These are phyloP conservation scores for Napeogenes sylphis DNA, from an alignment of 2,888 invertebrate species.

Conservation along the genomic window DNA sequence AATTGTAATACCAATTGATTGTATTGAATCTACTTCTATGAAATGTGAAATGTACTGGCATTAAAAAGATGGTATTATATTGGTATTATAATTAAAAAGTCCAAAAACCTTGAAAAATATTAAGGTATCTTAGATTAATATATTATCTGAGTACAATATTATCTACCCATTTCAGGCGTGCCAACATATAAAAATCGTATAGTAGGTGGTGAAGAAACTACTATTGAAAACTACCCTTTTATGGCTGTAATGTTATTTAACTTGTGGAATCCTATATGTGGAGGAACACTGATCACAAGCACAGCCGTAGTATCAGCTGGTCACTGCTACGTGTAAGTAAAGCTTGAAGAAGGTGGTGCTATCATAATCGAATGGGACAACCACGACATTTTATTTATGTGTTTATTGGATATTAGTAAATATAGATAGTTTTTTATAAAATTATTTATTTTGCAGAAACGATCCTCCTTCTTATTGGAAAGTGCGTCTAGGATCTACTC, in stretches of 20 bases:
- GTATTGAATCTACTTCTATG: no score
- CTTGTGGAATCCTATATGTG: neutral
- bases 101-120: no score
- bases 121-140: no score
- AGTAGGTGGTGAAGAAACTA: neutral
- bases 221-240: neutral
- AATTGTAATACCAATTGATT: no score
- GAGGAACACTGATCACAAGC: slow-evolving; percentile 33
- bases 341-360: neutral
- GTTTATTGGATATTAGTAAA: neutral
- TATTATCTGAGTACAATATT: no score
- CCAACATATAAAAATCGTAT: slow-evolving; percentile 37
- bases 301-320: slow-evolving; percentile 48
- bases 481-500: neutral
- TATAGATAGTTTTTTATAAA: neutral
- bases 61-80: no score
- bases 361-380: neutral
- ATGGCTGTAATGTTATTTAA: neutral
- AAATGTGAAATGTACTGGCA: no score
- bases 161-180: neutral
- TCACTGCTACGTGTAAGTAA: slow-evolving; percentile 52
- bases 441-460: neutral
- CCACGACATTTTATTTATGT: neutral
- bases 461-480: neutral
- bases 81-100: no score